Conservation (phyloP, 30 jellyfish, hydroid and myxozoan genomes). For the Haliclystus octoradiatus region DNA sequence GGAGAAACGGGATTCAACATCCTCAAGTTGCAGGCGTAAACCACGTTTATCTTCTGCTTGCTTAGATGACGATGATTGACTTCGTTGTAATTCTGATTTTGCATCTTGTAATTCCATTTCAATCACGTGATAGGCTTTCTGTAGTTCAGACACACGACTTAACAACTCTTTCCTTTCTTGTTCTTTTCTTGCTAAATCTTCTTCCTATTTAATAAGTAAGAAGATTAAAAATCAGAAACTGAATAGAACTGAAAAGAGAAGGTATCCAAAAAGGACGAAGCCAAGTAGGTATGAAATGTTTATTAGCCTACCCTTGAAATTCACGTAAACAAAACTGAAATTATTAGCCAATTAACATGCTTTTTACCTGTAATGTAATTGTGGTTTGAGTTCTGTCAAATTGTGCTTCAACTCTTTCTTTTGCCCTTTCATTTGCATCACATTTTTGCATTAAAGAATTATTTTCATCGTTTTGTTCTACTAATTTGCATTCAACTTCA, state of each 20-base stretch:
- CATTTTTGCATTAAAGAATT: conserved; percentile 21
- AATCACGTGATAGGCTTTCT: conserved; percentile 10
- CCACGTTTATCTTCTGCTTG: conserved; percentile 45
- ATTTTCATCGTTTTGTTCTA: conserved; percentile 15
- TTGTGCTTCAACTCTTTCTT: conserved; percentile 48
- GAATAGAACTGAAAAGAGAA: too few species aligned
- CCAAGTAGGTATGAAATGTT: too few species aligned
- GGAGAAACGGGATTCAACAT: conserved; percentile 26
- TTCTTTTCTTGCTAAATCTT: conserved; percentile 42
- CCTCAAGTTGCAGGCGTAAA: conserved; percentile 38
- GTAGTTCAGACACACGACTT: conserved; percentile 11
- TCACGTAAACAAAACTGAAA: too few species aligned
- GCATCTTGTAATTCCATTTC: conserved; percentile 39
- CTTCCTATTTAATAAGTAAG: conserved; percentile 45
- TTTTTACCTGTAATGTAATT: conserved; percentile 40
- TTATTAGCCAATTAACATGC: too few species aligned
- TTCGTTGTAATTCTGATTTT: conserved; percentile 10
- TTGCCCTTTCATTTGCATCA: conserved; percentile 43
- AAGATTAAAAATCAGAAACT: too few species aligned
- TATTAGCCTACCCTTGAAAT: too few species aligned
- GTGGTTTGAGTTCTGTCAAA: conserved; percentile 61
- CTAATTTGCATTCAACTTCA: conserved; percentile 8
- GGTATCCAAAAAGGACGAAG: too few species aligned
- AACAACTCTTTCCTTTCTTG: conserved; percentile 31
- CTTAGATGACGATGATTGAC: conserved; percentile 13